Percentiles rank a stretch among this genome's conserved stretches.
Conservation (phyloP, 2,797 vertebrate genomes). For the Leptoclinus maculatus region DNA sequence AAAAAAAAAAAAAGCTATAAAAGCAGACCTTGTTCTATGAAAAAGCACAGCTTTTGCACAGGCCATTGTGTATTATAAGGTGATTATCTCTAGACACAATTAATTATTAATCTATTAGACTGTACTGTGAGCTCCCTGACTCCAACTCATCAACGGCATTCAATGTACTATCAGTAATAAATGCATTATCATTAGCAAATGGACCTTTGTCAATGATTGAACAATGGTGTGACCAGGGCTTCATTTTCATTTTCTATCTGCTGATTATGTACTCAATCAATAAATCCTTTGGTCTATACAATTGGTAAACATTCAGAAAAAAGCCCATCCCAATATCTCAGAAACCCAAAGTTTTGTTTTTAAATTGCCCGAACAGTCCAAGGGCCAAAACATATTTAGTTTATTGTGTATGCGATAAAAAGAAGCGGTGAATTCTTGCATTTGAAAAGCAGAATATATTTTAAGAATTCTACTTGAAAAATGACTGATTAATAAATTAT, state of each 20-base stretch:
- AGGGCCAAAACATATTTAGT: not conserved
- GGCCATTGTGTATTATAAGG: too few relatives aligned
- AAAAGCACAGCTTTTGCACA: not conserved
- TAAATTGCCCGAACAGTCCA: not conserved
- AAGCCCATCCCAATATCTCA: not conserved
- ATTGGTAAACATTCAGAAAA: not conserved
- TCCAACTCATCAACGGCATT: not conserved
- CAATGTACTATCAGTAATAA: not conserved
- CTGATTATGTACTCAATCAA: not conserved
- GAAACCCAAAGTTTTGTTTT: not conserved
- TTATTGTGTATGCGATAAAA: not conserved
- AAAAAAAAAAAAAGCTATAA: too few relatives aligned
- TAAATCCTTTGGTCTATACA: not conserved
- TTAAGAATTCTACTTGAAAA: not conserved
- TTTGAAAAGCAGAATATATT: not conserved
- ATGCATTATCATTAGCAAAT: not conserved
- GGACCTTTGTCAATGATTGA: not conserved
- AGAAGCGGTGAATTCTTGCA: not conserved
- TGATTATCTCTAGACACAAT: not conserved
- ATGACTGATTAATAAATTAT: not conserved
- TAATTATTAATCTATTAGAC: not conserved
- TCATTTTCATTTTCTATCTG: not conserved
- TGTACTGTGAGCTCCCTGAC: not conserved
- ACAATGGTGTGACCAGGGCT: not conserved
- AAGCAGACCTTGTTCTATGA: not conserved